Evolutionary conservation across 2,888 invertebrate genomes (phyloP), one percentile per base, ranked within the genome.

Genomic region (Ctenicera cuprea): DNA sequence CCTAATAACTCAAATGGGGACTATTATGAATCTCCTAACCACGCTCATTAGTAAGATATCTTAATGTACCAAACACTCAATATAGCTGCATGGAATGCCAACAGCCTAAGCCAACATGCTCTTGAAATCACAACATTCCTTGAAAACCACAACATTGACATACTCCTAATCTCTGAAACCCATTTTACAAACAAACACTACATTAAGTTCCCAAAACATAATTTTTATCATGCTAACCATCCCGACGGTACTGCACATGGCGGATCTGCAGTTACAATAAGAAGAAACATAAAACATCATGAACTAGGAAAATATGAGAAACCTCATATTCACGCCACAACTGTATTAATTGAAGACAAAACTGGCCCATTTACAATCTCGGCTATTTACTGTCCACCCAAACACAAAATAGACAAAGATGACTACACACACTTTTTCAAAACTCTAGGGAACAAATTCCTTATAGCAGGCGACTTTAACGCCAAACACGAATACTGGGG

Each of bases 181-280:
- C 64, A 61, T 18, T 64, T 64, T 16, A 64, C 64, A 3, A 64
- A 64, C 33, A 18, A 50, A 50, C 16, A 12, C 20, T 48, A 64
- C 45, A 11, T 64, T 18, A 64, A 64, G 14, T 26, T 54, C 11
- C 41, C 38, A 20, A 67, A 67, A 22, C 37, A 48, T 37, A 54
- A 54, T 18, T 16, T 61, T 16, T 68, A 68, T 30, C 37, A 41
- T 41, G 77, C 74, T 18, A 76, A 73, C 33, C 75, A 77, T 50
- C 78, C 76, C 41, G 71, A 69, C 26, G 62, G 63, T 22, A 76
- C 52, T 41, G 76, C 76, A n/a, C 41, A 70, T 16, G 52, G 70
- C 5, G 70, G 63, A 43, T 50, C 69, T 4, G 69, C 69, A 8
- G 3, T 69, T 5, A 61, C 50, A 38, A 43, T 69, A 37, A n/a